A percentile compares a stretch with the other conserved stretches of the same genome.
Conservation (phyloP, 2,113 vertebrate genomes). For the Aspiorhynchus laticeps region DNA sequence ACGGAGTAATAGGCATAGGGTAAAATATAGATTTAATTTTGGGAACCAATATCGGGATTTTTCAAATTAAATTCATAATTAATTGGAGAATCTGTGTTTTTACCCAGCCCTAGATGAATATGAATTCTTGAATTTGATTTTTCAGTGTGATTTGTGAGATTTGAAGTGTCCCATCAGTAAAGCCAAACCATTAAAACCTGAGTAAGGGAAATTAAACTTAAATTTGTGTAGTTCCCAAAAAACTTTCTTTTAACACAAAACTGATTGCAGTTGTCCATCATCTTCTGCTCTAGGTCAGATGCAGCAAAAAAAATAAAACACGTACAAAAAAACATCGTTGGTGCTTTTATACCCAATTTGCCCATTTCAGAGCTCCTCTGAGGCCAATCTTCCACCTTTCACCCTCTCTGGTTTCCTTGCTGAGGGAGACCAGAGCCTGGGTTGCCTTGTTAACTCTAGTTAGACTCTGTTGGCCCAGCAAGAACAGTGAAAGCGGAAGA, state of each 20-base stretch:
- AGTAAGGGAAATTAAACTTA: conserved; percentile 31
- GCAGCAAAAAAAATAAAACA: neutral
- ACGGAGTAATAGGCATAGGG: neutral
- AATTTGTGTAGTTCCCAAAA: conserved; percentile 18
- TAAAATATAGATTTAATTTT: neutral
- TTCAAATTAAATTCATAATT: conserved; percentile 16
- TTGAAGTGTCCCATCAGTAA: neutral
- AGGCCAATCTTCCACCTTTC: conserved; percentile 28
- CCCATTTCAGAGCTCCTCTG: conserved; percentile 48
- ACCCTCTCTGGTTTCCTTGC: conserved; percentile 24
- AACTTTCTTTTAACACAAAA: neutral
- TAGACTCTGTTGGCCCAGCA: conserved; percentile 36
- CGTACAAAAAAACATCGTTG: neutral
- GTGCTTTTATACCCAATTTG: conserved; percentile 21
- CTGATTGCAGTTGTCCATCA: neutral
- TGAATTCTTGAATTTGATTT: neutral
- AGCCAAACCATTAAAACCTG: conserved; percentile 22
- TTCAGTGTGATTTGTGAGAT: neutral
- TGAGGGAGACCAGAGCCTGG: conserved; percentile 34
- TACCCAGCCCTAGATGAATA: neutral
- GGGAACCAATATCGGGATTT: neutral
- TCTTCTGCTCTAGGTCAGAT: neutral
- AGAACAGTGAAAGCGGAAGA: conserved; percentile 55
- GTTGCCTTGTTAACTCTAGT: conserved; percentile 52
- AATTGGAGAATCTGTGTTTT: neutral